Base-by-base conservation (phyloP, 1,140 invertebrate species). In the Heliothis subflexa region DNA sequence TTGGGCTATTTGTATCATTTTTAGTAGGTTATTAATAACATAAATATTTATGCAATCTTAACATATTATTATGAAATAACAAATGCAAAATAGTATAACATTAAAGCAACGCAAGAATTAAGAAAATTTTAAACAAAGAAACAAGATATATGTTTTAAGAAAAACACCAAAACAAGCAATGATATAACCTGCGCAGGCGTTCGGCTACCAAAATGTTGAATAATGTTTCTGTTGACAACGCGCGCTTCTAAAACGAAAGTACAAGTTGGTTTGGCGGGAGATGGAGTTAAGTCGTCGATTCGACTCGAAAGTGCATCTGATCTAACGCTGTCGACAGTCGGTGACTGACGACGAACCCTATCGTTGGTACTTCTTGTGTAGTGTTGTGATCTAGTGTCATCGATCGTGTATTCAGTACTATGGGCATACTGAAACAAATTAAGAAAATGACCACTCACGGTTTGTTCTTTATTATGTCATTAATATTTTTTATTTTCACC, bases 381-480 rank as follows among this genome's bases (percentile, higher is more conserved):
- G 45, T 75, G 55, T 50, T 75, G 59, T 75, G 18, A 16, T 52
- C 28, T 18, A 62, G 57, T 62, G 47, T 47, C 21, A 40, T 49
- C 33, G 4, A 33, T 70, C 45, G 40, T 50, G 72, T 16, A 25
- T 52, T 18, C 5, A 10, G 11, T 64, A 50, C 40, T 13, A 84
- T 84, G 82, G 82, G 82, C 47, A 78, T 83, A 40, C 66, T 85
- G 13, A 81, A 85, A 57, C 82, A 84, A 47, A 80, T 84, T n/a
- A 81, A 78, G 75, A 84, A 78, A 52, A 84, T 84, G 52, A 76
- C 82, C 7, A 47, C 77, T 14, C 64, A 84, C 70, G 82, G 82
- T 84, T 81, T 45, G 82, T 84, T 76, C 18, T 28, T 54, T 28
- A 64, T 54, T 7, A 55, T 71, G 33, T 40, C 9, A 9, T 40